Conservation (phyloP, 2,113 vertebrate genomes). For the Cyanistes caeruleus region DNA sequence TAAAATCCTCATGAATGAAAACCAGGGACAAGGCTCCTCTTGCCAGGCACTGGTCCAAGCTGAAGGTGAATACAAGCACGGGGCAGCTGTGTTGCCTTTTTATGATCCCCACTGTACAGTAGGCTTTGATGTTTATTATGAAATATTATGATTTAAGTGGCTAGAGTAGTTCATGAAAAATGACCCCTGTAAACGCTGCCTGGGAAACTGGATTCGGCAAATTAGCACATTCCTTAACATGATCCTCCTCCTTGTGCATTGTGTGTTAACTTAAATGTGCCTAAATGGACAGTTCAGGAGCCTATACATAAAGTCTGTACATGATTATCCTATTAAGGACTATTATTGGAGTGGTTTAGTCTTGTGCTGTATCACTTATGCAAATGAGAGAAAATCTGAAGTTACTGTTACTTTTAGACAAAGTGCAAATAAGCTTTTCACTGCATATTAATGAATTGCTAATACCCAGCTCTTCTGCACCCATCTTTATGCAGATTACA, state of each 20-base stretch:
- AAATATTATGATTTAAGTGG: constrained; percentile 71
- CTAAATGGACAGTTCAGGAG: constrained; percentile 58
- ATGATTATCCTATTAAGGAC: constrained; percentile 55
- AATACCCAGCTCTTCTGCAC: constrained; percentile 49
- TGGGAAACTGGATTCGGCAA: constrained; percentile 46
- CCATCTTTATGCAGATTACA: constrained; percentile 63
- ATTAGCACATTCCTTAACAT: constrained; percentile 53
- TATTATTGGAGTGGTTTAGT: constrained; percentile 1
- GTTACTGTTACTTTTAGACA: constrained; percentile 72
- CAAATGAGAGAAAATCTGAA: constrained; percentile 48
- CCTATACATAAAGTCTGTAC: constrained; percentile 41
- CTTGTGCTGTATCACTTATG: constrained; percentile 54
- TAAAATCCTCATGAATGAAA: background rate
- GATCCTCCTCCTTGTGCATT: background rate
- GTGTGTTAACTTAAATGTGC: constrained; percentile 27
- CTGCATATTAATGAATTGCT: constrained; percentile 73
- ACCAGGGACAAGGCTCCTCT: background rate
- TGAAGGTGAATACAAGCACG: background rate
- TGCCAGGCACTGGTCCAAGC: background rate
- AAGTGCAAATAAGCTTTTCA: constrained; percentile 72
- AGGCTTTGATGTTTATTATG: constrained; percentile 52
- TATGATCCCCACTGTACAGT: constrained; percentile 18
- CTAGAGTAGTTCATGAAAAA: constrained; percentile 60
- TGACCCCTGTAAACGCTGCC: constrained; percentile 48
- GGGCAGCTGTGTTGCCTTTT: constrained; percentile 31